Evolutionary conservation across 2,113 vertebrate genomes (phyloP).

Genomic region (Camelus dromedarius): DNA sequence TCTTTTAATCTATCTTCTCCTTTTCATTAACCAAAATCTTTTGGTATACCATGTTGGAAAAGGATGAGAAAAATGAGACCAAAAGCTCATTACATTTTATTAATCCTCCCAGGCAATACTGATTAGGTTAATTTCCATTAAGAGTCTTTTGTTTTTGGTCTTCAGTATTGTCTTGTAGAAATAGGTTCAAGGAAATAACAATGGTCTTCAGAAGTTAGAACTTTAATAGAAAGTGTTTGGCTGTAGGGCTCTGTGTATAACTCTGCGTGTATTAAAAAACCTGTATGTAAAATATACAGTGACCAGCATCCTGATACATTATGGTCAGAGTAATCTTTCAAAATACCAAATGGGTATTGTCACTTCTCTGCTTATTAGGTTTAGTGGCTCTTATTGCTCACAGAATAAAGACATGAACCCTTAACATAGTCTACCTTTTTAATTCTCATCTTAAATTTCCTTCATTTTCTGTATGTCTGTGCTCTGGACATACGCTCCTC

Average conservation of each 20-base stretch:
- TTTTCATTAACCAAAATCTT: constrained; percentile 21
- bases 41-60: background rate
- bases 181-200: background rate
- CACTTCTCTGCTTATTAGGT: background rate
- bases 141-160: background rate
- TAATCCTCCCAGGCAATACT: background rate
- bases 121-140: background rate
- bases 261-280: background rate
- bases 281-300: background rate
- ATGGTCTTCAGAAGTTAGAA: background rate
- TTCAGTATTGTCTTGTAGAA: constrained; percentile 15
- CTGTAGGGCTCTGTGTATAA: background rate
- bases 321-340: background rate
- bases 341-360: background rate
- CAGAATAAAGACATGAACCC: background rate
- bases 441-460: background rate
- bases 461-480: background rate
- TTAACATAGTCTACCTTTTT: background rate
- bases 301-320: background rate
- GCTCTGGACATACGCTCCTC: background rate
- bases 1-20: background rate
- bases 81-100: background rate
- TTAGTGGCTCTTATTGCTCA: background rate
- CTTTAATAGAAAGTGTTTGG: background rate
- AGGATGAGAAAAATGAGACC: constrained; percentile 6